Evolutionary conservation across 2,888 invertebrate species (phyloP).

Genomic region (Thalpophila matura): DNA sequence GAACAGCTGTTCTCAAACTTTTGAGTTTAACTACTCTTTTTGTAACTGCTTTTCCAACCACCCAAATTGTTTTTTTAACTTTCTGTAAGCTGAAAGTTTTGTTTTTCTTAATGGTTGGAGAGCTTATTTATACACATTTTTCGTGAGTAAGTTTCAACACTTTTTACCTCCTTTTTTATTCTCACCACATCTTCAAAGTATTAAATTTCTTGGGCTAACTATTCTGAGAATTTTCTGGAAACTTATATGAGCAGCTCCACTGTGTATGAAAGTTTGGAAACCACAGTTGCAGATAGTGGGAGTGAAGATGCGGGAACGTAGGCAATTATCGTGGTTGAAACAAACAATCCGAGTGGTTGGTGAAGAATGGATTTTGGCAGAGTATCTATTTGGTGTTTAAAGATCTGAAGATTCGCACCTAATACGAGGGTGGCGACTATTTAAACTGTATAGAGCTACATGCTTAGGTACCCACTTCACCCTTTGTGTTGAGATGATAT

Average conservation of each 20-base stretch:
- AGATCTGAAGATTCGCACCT: constrained; percentile 55
- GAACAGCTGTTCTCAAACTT: constrained; percentile 59
- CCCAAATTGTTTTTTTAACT: constrained; percentile 44
- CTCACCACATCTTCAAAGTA: constrained; percentile 6
- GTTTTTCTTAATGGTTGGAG: constrained; percentile 37
- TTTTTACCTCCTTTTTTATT: constrained; percentile 27
- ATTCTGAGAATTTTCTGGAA: constrained; percentile 4
- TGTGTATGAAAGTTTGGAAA: constrained; percentile 49
- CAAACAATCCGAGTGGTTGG: constrained; percentile 71
- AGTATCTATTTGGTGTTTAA: constrained; percentile 60
- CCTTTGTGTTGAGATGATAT: constrained; percentile 36
- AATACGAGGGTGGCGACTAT: constrained; percentile 48
- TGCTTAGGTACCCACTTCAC: constrained; percentile 25
- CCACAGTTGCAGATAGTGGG: constrained; percentile 66
- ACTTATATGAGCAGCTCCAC: constrained; percentile 7
- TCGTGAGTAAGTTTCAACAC: constrained; percentile 10
- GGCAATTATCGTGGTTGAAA: constrained; percentile 77
- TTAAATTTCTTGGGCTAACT: background rate
- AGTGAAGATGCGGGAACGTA: constrained; percentile 68
- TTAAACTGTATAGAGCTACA: too few relatives aligned
- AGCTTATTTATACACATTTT: constrained; percentile 43
- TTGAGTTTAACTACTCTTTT: constrained; percentile 42
- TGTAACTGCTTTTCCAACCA: constrained; percentile 43
- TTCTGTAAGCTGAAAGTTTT: constrained; percentile 37
- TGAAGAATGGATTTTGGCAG: constrained; percentile 70